Evolutionary conservation across 2,113 vertebrate genomes (phyloP), one percentile per base, ranked within the genome.

Genomic region (Nematolebias whitei): DNA sequence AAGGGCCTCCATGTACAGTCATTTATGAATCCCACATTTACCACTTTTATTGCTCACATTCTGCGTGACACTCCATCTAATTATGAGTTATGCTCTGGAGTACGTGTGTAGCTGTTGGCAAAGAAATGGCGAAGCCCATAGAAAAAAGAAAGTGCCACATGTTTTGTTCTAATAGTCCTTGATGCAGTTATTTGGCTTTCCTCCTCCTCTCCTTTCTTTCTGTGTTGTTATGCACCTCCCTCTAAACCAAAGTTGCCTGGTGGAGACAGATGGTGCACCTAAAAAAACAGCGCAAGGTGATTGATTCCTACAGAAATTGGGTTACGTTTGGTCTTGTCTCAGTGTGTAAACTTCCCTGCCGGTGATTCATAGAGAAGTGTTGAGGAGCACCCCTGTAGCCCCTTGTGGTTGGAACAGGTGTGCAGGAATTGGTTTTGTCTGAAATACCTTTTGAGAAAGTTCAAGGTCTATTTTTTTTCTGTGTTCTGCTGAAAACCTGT

Each of bases 271-370:
- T 93, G 91, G 89, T 83, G 81, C 60, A 51, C 71, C 85, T 70
- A 51, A 82, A 90, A 29, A 87, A 84, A 68, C 60, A 32, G 82
- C 43, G 61, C 60, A 71, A 63, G 63, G 71, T 92, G 90, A 92
- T 92, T 91, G 91, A 92, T 91, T 91, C 83, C 84, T 88, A 82
- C 82, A 87, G 83, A 90, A 92, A 91, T 87, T 88, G 86, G 91
- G 88, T 90, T 92, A 91, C 85, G 82, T 92, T 91, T 88, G 84
- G 87, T 82, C 77, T 78, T 70, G 80, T 88, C 81, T 87, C 84
- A 40, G 48, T 85, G 77, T 75, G 85, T 87, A 90, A 92, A 89
- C 82, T 82, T 74, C 67, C 56, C 53, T 63, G 74, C 79, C 32
- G 68, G 74, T 90, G 90, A 92, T 92, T 91, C 85, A 91, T 90